Conservation (phyloP, 2,797 vertebrate genomes). For the Sylvilagus floridanus region DNA sequence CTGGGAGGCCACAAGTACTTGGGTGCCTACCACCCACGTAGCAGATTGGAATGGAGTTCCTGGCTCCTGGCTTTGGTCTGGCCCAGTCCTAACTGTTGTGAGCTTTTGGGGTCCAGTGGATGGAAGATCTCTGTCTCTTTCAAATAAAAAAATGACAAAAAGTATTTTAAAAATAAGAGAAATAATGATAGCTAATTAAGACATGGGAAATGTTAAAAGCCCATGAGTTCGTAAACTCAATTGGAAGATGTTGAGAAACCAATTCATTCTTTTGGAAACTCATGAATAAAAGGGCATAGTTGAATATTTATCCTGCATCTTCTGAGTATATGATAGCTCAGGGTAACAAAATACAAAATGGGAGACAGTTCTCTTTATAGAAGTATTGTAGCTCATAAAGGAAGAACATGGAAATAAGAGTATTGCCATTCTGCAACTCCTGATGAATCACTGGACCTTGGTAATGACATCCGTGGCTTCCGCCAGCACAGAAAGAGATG, state of each 20-base stretch:
- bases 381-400: slow-evolving; percentile 26
- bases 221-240: slow-evolving; percentile 13
- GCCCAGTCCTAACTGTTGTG: too few species aligned
- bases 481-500: slow-evolving; percentile 20
- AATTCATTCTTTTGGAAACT: slow-evolving; percentile 51
- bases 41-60: too few species aligned
- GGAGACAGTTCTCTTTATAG: neutral
- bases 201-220: slow-evolving; percentile 49
- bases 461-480: neutral
- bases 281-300: slow-evolving; percentile 46
- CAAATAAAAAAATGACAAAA: too few species aligned
- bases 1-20: too few species aligned
- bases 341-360: slow-evolving; percentile 4
- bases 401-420: slow-evolving; percentile 17
- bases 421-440: slow-evolving; percentile 39
- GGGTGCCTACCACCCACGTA: too few species aligned
- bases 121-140: too few species aligned
- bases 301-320: slow-evolving; percentile 15
- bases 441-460: neutral
- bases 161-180: neutral
- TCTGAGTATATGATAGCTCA: slow-evolving; percentile 17
- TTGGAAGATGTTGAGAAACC: slow-evolving; percentile 16
- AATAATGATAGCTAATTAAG: slow-evolving; percentile 37
- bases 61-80: too few species aligned
- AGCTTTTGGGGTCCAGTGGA: too few species aligned